Evolutionary conservation across 2,888 invertebrate genomes (phyloP).

Genomic region (Tridacna crocea): DNA sequence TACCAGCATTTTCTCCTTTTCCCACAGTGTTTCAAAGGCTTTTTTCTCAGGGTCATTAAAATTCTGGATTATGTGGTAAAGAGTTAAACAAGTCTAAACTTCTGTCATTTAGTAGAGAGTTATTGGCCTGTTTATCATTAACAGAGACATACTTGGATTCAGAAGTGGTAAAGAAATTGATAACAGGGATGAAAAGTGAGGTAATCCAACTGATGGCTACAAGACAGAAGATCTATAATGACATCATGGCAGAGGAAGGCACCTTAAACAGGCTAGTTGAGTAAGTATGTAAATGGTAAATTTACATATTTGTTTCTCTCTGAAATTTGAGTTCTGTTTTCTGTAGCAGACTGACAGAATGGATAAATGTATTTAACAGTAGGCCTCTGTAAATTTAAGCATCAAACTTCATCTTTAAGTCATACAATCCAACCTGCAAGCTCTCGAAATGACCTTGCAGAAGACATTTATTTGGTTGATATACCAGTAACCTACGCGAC

Average conservation of each 20-base stretch:
- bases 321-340: too few species aligned
- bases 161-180: slow-evolving; percentile 31
- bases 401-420: too few species aligned
- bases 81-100: not conserved
- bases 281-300: slow-evolving; percentile 12
- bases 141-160: slow-evolving; percentile 42
- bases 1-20: not conserved
- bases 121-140: not conserved
- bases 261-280: slow-evolving; percentile 35
- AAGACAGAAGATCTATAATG: slow-evolving; percentile 52
- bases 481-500: too few species aligned
- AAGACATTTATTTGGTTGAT: too few species aligned
- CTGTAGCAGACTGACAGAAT: too few species aligned
- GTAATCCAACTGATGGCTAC: slow-evolving; percentile 31
- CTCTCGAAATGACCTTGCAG: too few species aligned
- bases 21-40: not conserved
- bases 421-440: too few species aligned
- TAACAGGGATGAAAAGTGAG: slow-evolving; percentile 35
- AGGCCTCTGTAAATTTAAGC: too few species aligned
- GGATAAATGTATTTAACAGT: too few species aligned
- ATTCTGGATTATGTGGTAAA: not conserved
- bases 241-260: slow-evolving; percentile 51
- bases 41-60: not conserved
- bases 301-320: too few species aligned
- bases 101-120: not conserved